A percentile compares a stretch with the other conserved stretches of the same genome.
Evolutionary conservation across 1,140 invertebrate species (phyloP).

Genomic region (Zaprionus ghesquierei): DNA sequence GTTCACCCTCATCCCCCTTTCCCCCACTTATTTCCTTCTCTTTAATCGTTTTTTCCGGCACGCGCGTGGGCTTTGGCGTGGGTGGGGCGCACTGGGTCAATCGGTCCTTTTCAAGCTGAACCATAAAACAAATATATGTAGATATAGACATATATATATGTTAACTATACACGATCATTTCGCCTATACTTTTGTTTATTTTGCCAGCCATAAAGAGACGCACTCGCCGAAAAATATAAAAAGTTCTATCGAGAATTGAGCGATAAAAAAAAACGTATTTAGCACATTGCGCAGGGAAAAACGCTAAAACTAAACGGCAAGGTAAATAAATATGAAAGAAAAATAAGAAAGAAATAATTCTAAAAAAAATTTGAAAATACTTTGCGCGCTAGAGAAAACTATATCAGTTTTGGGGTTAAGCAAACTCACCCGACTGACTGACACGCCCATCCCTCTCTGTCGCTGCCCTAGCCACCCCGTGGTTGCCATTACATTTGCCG

Average conservation of each 20-base stretch:
- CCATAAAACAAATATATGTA: slow-evolving; percentile 48
- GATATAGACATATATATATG: not conserved
- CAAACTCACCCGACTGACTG: slow-evolving; percentile 31
- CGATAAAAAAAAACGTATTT: slow-evolving; percentile 63
- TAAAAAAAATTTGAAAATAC: slow-evolving; percentile 42
- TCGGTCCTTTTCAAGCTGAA: not conserved
- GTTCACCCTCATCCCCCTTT: not conserved
- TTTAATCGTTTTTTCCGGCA: not conserved
- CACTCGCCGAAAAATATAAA: slow-evolving; percentile 47
- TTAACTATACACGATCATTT: slow-evolving; percentile 29
- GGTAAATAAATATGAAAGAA: slow-evolving; percentile 64
- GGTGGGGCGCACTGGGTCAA: not conserved
- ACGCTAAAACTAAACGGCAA: slow-evolving; percentile 56
- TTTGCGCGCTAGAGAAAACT: no score
- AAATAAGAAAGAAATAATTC: slow-evolving; percentile 38
- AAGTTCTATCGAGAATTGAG: slow-evolving; percentile 64
- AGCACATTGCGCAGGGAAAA: slow-evolving; percentile 37
- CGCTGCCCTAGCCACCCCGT: not conserved
- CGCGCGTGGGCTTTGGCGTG: not conserved
- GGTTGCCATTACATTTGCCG: not conserved
- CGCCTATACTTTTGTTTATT: slow-evolving; percentile 61
- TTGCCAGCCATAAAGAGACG: slow-evolving; percentile 49
- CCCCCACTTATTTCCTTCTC: not conserved
- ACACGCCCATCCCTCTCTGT: not conserved
- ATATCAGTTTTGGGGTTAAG: slow-evolving; percentile 64